These are phyloP conservation scores for Polydrusus pterygomalis DNA, from an alignment of 2,888 invertebrate species.

Conservation along the genomic window DNA sequence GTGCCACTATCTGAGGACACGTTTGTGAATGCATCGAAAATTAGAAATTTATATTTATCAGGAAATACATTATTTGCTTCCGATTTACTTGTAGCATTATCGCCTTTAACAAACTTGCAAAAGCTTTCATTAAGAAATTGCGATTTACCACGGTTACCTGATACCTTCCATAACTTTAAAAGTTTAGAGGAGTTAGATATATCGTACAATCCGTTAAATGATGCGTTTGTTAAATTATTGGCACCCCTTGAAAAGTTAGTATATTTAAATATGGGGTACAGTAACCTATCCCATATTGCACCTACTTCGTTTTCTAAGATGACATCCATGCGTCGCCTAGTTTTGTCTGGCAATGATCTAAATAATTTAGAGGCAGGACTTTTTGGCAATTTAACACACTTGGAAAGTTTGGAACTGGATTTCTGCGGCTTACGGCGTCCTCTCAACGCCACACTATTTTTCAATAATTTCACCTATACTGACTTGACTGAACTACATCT, in stretches of 20 bases:
- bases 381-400: slow-evolving; percentile 79
- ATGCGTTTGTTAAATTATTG: slow-evolving; percentile 79
- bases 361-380: slow-evolving; percentile 80
- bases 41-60: slow-evolving; percentile 79
- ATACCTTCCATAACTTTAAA: slow-evolving; percentile 80
- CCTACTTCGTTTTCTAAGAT: slow-evolving; percentile 81
- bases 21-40: slow-evolving; percentile 80
- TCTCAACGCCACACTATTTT: slow-evolving; percentile 80
- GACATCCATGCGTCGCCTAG: slow-evolving; percentile 79
- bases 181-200: slow-evolving; percentile 81
- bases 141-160: slow-evolving; percentile 78
- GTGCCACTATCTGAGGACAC: slow-evolving; percentile 81
- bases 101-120: slow-evolving; percentile 79
- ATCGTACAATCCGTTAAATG: slow-evolving; percentile 81
- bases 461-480: slow-evolving; percentile 78
- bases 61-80: slow-evolving; percentile 81
- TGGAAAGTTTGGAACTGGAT: slow-evolving; percentile 81
- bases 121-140: slow-evolving; percentile 81
- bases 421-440: slow-evolving; percentile 80
- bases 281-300: slow-evolving; percentile 79
- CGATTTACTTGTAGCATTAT: slow-evolving; percentile 80
- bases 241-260: slow-evolving; percentile 80
- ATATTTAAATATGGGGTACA: slow-evolving; percentile 84
- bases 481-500: slow-evolving; percentile 81
- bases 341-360: slow-evolving; percentile 81